Evolutionary conservation across 2,888 invertebrate genomes (phyloP), one percentile per base, ranked within the genome.

Genomic region (Brachypalpus laphriformis): DNA sequence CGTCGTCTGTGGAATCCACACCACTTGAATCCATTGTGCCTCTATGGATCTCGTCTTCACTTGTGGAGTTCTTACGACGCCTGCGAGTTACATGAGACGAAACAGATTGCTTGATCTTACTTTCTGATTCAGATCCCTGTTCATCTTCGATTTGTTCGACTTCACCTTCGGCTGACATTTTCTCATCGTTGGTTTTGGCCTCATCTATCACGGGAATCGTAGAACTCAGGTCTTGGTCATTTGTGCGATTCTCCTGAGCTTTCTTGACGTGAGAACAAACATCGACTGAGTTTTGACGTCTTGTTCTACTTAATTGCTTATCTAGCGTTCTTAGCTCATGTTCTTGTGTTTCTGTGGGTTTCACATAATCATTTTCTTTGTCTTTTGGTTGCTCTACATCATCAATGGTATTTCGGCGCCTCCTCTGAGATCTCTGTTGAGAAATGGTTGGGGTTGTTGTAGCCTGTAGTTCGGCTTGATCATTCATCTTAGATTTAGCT

Each of bases 1-100:
- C 77, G 1, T 70, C 54, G 0, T 68, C 51, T 25, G 42, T 61
- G 11, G 49, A 45, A 8, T 61, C 59, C 4, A 34, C 22, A n/a
- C 51, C 51, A 9, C 57, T 49, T 9, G 47, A 51, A 20, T 49
- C 22, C 2, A 37, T 34, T 9, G n/a, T 2, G 8, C 56, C 47
- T 9, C 1, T 14, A 2, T 18, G n/a, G 20, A 1, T 5, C n/a
- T 45, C 74, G 1, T 14, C 66, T 49, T 66, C 66, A 4, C 11
- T 31, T 8, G 31, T 42, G 16, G 40, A 49, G 31, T 47, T 3
- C 6, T 22, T 8, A 28, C 9, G 18, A 2, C 22, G 16, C 14
- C 47, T 66, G 4, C 14, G 25, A 2, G 16, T 25, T 3, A n/a
- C 1, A 18, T 0, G 0, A 6, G 9, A 2, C 2, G 28, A n/a